phyloP scores from a whole-genome alignment of 2,113 vertebrate species.

The Mixornis gularis region DNA sequence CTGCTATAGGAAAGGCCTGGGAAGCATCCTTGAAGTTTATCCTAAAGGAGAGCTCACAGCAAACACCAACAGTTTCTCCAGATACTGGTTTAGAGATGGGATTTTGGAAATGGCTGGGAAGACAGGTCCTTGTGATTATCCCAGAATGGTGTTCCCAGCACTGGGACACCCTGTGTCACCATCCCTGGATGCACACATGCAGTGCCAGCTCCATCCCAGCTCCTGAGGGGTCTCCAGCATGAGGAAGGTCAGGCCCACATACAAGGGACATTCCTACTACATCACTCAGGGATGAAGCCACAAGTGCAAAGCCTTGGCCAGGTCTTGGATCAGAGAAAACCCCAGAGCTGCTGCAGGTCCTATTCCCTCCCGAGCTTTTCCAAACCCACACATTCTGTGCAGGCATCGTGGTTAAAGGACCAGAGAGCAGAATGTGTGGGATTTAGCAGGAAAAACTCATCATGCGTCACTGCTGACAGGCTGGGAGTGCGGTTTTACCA shows the following conservation, averaged over 20 bases:
- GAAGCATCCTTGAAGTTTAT: background rate
- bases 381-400: background rate
- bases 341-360: background rate
- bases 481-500: background rate
- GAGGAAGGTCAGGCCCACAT: accelerated
- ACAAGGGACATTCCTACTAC: accelerated
- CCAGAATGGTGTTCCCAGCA: background rate
- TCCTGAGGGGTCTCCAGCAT: background rate
- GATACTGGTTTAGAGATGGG: background rate
- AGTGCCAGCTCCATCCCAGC: background rate
- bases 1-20: background rate
- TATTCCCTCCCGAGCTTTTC: background rate
- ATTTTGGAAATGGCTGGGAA: background rate
- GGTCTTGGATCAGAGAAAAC: background rate
- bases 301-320: background rate
- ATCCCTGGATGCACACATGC: background rate
- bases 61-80: background rate
- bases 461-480: background rate
- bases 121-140: background rate
- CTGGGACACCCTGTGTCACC: background rate
- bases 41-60: background rate
- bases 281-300: background rate
- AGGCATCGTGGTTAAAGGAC: accelerated
- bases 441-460: background rate
- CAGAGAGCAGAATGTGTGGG: background rate